These are phyloP conservation scores for Halcyon malimbica DNA, from an alignment of 2,113 vertebrate genomes.

Conservation along the genomic window DNA sequence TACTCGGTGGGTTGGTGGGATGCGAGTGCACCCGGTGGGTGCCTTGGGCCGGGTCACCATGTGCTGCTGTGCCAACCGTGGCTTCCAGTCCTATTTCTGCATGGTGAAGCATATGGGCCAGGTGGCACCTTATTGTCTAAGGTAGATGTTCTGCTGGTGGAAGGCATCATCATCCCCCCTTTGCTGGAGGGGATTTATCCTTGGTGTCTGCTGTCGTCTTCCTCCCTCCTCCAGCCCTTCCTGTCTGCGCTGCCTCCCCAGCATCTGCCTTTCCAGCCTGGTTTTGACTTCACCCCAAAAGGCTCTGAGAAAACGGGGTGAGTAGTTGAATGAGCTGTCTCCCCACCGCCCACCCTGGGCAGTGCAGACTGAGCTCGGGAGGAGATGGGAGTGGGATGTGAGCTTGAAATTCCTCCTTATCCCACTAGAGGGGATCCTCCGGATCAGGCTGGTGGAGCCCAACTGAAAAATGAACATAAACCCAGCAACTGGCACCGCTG, in stretches of 20 bases:
- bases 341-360: background rate
- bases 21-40: fast-evolving
- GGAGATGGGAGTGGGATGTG: background rate
- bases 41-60: background rate
- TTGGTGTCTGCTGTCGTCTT: fast-evolving
- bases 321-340: fast-evolving
- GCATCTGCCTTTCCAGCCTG: background rate
- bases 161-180: background rate
- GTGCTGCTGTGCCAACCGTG: fast-evolving
- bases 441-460: slow-evolving; percentile 1
- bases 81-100: background rate
- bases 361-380: background rate
- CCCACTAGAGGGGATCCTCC: slow-evolving; percentile 68
- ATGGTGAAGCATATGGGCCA: fast-evolving
- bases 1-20: background rate
- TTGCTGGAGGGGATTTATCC: background rate
- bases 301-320: fast-evolving
- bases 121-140: fast-evolving
- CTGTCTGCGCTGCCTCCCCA: fast-evolving
- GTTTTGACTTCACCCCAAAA: fast-evolving
- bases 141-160: background rate
- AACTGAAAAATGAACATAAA: background rate
- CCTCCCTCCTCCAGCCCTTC: background rate
- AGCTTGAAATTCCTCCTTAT: slow-evolving; percentile 55
- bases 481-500: background rate